phyloP scores from a whole-genome alignment of 2,888 invertebrate genomes.

The Isotomurus palustris region DNA sequence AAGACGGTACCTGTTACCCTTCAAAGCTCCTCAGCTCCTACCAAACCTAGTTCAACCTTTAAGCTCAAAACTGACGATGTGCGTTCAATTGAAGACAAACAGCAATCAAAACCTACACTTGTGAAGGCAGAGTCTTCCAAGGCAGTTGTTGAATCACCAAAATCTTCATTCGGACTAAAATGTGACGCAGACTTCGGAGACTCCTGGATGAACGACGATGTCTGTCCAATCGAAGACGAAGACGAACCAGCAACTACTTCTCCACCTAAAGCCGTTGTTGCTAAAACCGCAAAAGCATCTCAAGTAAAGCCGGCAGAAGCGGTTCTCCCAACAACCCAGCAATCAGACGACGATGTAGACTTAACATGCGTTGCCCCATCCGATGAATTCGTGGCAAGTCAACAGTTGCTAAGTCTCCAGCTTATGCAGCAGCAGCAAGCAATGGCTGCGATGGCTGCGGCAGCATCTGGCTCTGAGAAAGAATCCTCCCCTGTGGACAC shows the following conservation, averaged over 20 bases:
- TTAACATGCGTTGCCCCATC: conserved; percentile 6
- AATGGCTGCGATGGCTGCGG: background rate
- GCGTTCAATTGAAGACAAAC: too few relatives aligned
- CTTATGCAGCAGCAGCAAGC: background rate
- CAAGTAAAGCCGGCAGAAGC: background rate
- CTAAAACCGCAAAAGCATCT: conserved; percentile 2
- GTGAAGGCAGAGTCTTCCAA: background rate
- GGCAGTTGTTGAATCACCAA: background rate
- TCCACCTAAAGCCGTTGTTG: background rate
- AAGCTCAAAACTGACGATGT: background rate
- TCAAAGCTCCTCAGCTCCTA: background rate
- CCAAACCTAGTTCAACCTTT: background rate
- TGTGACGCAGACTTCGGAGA: conserved; percentile 29
- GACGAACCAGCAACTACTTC: background rate
- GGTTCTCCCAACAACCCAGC: background rate
- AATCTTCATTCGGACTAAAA: conserved; percentile 15
- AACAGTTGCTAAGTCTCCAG: conserved; percentile 6
- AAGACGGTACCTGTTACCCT: background rate
- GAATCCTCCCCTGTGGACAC: background rate
- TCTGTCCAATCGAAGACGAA: conserved; percentile 8
- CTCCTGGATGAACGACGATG: conserved; percentile 33
- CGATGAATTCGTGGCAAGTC: conserved; percentile 7
- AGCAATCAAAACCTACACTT: background rate
- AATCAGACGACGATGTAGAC: conserved; percentile 5
- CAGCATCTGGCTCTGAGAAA: background rate